Percentiles rank a stretch among this genome's conserved stretches.
Evolutionary conservation across 2,888 invertebrate genomes (phyloP).

Genomic region (Phytoseiulus persimilis): DNA sequence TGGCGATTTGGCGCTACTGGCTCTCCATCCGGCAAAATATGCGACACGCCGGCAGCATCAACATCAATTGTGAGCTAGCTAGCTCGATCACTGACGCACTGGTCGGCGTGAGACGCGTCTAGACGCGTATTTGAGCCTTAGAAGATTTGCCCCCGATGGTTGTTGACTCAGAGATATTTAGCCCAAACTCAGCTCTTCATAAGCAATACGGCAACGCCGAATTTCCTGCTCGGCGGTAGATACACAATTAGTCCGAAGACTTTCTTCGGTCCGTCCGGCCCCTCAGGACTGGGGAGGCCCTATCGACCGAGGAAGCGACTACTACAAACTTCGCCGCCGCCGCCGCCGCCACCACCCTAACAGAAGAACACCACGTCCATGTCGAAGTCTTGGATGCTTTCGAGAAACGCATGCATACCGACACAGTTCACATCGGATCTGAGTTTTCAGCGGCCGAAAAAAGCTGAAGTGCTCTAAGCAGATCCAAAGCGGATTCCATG

Average conservation of each 20-base stretch:
- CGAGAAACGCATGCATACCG: neutral
- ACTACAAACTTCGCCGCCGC: neutral
- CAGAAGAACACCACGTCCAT: neutral
- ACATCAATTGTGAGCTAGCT: neutral
- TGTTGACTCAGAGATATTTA: neutral
- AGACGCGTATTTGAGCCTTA: neutral
- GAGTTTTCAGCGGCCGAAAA: neutral
- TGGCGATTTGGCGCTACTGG: neutral
- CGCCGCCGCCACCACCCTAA: neutral
- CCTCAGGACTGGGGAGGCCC: neutral
- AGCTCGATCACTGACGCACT: neutral
- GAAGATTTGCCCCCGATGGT: neutral
- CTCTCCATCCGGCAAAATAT: neutral
- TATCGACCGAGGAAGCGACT: neutral
- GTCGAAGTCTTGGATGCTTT: neutral
- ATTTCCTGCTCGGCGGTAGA: neutral
- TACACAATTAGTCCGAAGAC: slow-evolving; percentile 5
- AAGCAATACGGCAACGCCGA: neutral
- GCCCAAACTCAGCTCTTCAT: neutral
- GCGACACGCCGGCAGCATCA: neutral
- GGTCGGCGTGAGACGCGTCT: neutral
- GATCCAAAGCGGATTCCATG: neutral
- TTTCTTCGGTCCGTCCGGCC: neutral
- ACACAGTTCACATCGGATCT: neutral
- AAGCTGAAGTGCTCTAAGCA: neutral